phyloP scores from a whole-genome alignment of 2,888 invertebrate genomes.

The Apomyelois bistriatella region DNA sequence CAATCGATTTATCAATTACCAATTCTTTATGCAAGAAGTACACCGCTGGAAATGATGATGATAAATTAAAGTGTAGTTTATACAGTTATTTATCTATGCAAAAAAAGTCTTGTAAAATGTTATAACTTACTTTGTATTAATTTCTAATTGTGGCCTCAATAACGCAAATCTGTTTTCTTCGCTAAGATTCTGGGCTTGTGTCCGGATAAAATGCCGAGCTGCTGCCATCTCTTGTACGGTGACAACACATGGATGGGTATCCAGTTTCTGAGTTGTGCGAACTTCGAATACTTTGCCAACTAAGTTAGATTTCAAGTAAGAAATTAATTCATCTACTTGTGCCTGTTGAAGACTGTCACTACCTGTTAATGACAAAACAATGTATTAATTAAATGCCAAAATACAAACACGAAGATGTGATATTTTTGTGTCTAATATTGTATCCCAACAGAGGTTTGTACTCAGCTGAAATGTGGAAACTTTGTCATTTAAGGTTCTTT shows the following conservation, averaged over 20 bases:
- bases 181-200: slow-evolving; percentile 88
- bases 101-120: background rate
- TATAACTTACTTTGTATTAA: slow-evolving; percentile 90
- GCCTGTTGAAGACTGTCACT: slow-evolving; percentile 85
- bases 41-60: no score
- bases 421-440: no score
- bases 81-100: no score
- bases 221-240: slow-evolving; percentile 98
- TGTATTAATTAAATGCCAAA: background rate
- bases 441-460: no score
- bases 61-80: no score
- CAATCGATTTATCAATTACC: no score
- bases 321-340: slow-evolving; percentile 88
- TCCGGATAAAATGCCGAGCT: slow-evolving; percentile 95
- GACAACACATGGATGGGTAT: slow-evolving; percentile 95
- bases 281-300: slow-evolving; percentile 90
- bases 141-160: slow-evolving; percentile 94
- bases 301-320: slow-evolving; percentile 88
- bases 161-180: slow-evolving; percentile 93
- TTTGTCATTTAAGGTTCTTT: no score
- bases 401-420: no score
- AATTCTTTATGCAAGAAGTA: no score
- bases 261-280: slow-evolving; percentile 90
- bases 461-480: no score
- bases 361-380: slow-evolving; percentile 36